Percentiles rank a stretch among this genome's conserved stretches.
These are phyloP conservation scores for Oligia strigilis DNA, from an alignment of 2,888 invertebrate species.

Conservation along the genomic window DNA sequence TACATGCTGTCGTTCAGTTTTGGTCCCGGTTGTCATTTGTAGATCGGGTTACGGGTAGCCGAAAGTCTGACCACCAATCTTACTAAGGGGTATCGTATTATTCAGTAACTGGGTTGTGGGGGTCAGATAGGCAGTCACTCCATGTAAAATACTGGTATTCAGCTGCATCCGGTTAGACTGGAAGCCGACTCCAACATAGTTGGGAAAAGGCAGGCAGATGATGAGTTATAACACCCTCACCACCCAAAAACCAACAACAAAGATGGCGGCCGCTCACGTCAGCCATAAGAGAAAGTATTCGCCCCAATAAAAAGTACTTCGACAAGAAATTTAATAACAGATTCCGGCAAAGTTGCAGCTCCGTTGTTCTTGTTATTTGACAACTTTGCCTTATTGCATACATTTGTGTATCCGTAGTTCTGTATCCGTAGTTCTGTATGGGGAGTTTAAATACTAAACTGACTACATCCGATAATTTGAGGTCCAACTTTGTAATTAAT, in stretches of 20 bases:
- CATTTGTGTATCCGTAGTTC: constrained; percentile 25
- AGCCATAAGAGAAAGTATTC: constrained; percentile 49
- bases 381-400: constrained; percentile 56
- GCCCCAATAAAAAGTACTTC: constrained; percentile 53
- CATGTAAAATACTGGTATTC: too few relatives aligned
- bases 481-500: neutral
- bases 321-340: constrained; percentile 66
- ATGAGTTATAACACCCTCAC: neutral
- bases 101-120: too few relatives aligned
- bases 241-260: neutral
- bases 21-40: too few relatives aligned
- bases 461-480: neutral
- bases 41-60: too few relatives aligned
- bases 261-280: constrained; percentile 28
- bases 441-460: constrained; percentile 2
- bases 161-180: too few relatives aligned
- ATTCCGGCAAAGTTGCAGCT: constrained; percentile 60
- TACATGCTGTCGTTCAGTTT: too few relatives aligned
- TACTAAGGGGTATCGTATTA: too few relatives aligned
- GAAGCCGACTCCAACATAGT: neutral
- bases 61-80: too few relatives aligned
- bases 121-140: too few relatives aligned
- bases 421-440: constrained; percentile 10
- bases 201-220: neutral
- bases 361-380: constrained; percentile 49